Evolutionary conservation across 2,888 invertebrate species (phyloP).

Genomic region (Thumatha senex): DNA sequence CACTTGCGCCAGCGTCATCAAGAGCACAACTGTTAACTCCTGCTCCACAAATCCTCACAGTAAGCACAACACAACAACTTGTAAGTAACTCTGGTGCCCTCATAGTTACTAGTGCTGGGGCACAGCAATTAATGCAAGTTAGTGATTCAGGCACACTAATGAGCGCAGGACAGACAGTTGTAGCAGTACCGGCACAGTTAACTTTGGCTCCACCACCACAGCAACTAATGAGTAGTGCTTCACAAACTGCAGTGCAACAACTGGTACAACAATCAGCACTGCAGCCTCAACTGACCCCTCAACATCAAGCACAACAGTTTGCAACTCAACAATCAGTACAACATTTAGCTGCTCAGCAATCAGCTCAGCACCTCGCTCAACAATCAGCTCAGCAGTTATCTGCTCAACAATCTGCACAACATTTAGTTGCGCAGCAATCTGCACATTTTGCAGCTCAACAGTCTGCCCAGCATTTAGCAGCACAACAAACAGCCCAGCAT

Average conservation of each 20-base stretch:
- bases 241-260: conserved; percentile 73
- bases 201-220: conserved; percentile 69
- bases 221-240: conserved; percentile 69
- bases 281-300: conserved; percentile 65
- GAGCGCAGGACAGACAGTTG: conserved; percentile 77
- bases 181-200: conserved; percentile 75
- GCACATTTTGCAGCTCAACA: conserved; percentile 60
- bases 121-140: conserved; percentile 79
- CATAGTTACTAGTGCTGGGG: conserved; percentile 78
- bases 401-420: conserved; percentile 52
- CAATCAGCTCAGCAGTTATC: conserved; percentile 61
- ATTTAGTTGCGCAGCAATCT: conserved; percentile 56
- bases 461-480: conserved; percentile 57
- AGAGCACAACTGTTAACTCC: conserved; percentile 74
- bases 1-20: conserved; percentile 73
- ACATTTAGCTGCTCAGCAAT: conserved; percentile 61
- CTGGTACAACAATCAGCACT: conserved; percentile 70
- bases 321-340: conserved; percentile 69
- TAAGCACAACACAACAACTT: conserved; percentile 77
- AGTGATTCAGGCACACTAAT: conserved; percentile 78
- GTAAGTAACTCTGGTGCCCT: conserved; percentile 76
- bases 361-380: conserved; percentile 55
- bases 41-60: conserved; percentile 74
- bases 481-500: conserved; percentile 66
- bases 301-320: conserved; percentile 70